Evolutionary conservation across 1,140 invertebrate genomes (phyloP).

Genomic region (Bombyx mandarina): DNA sequence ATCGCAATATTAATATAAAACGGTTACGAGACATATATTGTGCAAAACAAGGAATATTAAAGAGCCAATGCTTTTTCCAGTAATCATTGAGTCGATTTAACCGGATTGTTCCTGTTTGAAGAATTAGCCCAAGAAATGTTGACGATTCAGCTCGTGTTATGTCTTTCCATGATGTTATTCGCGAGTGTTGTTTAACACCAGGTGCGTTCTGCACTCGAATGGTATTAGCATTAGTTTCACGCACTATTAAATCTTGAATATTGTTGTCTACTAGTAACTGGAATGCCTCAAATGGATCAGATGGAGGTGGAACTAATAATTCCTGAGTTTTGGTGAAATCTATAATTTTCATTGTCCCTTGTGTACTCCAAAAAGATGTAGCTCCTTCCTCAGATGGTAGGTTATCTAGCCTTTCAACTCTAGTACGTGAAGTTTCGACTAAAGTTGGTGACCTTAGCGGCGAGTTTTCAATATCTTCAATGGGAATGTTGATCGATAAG

Average conservation of each 20-base stretch:
- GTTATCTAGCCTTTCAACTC: too few relatives aligned
- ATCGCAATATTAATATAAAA: not conserved
- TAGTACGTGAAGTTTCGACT: too few relatives aligned
- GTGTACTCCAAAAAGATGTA: not conserved
- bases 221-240: not conserved
- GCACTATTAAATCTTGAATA: conserved; percentile 1
- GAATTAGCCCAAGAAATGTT: not conserved
- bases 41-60: not conserved
- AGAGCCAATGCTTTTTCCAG: conserved; percentile 3
- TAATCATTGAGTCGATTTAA: not conserved
- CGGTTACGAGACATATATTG: conserved; percentile 3
- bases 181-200: not conserved
- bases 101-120: not conserved
- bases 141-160: not conserved
- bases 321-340: not conserved
- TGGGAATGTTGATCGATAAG: too few relatives aligned
- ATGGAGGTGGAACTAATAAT: conserved; percentile 1
- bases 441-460: too few relatives aligned
- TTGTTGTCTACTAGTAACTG: not conserved
- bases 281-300: not conserved
- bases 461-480: too few relatives aligned
- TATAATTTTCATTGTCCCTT: conserved; percentile 1
- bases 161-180: conserved; percentile 1
- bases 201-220: not conserved
- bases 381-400: not conserved